Percentiles rank a stretch among this genome's conserved stretches.
Evolutionary conservation across 2,797 vertebrate genomes (phyloP).

Genomic region (Sphenopsis melanotis): DNA sequence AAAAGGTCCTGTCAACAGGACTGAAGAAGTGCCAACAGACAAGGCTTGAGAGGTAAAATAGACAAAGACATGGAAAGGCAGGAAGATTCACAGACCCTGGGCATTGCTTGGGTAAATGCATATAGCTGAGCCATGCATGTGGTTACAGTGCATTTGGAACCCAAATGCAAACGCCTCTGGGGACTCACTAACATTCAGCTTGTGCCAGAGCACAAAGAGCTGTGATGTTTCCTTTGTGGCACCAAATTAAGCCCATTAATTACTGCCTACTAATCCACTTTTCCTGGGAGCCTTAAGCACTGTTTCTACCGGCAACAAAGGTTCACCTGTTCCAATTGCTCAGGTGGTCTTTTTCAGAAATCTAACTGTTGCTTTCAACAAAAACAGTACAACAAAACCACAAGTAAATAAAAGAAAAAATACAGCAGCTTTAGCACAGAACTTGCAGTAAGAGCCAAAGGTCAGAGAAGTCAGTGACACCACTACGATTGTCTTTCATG

Average conservation of each 20-base stretch:
- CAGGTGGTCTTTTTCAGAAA: background rate
- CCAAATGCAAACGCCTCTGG: background rate
- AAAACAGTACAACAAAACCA: background rate
- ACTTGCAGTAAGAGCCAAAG: background rate
- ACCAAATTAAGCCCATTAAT: background rate
- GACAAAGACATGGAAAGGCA: background rate
- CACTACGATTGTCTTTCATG: background rate
- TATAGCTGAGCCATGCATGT: background rate
- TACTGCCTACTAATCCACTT: background rate
- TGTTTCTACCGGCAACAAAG: background rate
- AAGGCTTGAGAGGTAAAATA: too few species aligned
- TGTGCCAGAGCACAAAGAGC: background rate
- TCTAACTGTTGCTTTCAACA: background rate
- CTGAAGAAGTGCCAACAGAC: background rate
- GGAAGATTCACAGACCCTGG: background rate
- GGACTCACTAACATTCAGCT: background rate
- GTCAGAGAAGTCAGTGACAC: background rate
- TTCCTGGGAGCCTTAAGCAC: background rate
- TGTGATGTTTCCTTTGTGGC: background rate
- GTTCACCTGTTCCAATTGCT: background rate
- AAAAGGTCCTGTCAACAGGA: background rate
- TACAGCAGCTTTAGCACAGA: background rate
- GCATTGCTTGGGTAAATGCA: background rate
- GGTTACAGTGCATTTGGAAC: background rate
- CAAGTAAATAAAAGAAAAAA: background rate